Base-by-base conservation (phyloP, 2,888 invertebrate species). In the Sminthurides aquaticus region DNA sequence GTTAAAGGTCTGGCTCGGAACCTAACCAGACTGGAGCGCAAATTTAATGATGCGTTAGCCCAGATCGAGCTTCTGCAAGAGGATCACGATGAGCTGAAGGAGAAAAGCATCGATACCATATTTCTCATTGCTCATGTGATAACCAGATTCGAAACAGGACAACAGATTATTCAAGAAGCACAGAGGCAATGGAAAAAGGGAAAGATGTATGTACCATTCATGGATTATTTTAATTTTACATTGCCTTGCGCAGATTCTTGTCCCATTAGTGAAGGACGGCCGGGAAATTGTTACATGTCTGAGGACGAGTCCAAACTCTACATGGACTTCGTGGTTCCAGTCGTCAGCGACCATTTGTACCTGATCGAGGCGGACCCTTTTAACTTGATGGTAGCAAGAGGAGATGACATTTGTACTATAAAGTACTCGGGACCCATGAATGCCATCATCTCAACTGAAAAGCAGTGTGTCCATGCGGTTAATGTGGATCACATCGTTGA, bases 291-390 rank as follows among this genome's bases (percentile, higher is more conserved):
- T 28, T 1, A 15, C 3, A 3, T 68, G 3, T 29, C 28, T 0
- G 29, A 63, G n/a, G 52, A 61, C 2, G 25, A 56, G 15, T n/a
- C n/a, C n/a, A 56, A 43, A 22, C 0, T 69, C 1, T 58, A 11
- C 57, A 3, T 67, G 43, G 28, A 60, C 11, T 69, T 69, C 24
- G 11, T 1, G 18, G 28, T 55, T 1, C 67, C 71, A 0, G 0
- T 54, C 1, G 25, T 67, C 18, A 65, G 65, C 52, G 8, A 20
- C 0, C 28, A 56, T 5, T 22, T 65, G 1, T 11, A 28, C 1
- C 24, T 67, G 0, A 27, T 68, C 0, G 52, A 67, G 27, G 66
- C 69, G 1, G 69, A 70, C 25, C 43, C 65, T 0, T 71, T 71
- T 25, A 1, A 29, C 1, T 29, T 69, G 3, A 49, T 63, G 61